Conservation (phyloP, 2,113 vertebrate species). For the Solea senegalensis region DNA sequence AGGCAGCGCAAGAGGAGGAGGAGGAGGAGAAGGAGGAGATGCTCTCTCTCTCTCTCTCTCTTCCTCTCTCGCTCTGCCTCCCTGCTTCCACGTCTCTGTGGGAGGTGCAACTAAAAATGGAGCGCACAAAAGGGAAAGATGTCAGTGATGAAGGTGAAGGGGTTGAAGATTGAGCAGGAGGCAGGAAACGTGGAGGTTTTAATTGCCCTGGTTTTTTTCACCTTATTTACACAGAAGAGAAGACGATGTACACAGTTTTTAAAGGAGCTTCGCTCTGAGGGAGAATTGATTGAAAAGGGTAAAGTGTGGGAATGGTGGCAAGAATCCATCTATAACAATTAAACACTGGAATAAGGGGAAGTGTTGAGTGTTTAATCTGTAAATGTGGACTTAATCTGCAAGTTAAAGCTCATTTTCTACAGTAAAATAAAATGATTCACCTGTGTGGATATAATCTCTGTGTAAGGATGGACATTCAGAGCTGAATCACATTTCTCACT, state of each 20-base stretch:
- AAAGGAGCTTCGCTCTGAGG: background rate
- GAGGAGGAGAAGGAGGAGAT: slow-evolving; percentile 41
- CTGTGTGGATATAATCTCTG: too few relatives aligned
- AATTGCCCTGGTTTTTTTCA: slow-evolving; percentile 38
- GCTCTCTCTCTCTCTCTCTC: slow-evolving; percentile 41
- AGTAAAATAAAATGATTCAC: too few relatives aligned
- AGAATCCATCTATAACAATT: background rate
- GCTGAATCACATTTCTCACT: too few relatives aligned
- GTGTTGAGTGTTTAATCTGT: too few relatives aligned
- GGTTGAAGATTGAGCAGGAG: slow-evolving; percentile 29
- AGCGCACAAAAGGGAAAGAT: slow-evolving; percentile 45
- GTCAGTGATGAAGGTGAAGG: slow-evolving; percentile 33
- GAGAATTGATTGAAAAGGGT: slow-evolving; percentile 5
- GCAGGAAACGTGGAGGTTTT: slow-evolving; percentile 17
- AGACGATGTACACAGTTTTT: slow-evolving; percentile 3
- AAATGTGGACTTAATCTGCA: background rate
- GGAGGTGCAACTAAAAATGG: slow-evolving; percentile 68
- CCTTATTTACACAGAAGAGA: slow-evolving; percentile 36
- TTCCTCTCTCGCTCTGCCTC: slow-evolving; percentile 14
- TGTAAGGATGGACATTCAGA: too few relatives aligned
- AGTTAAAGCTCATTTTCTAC: background rate
- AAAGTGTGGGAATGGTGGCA: background rate
- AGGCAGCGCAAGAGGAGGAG: slow-evolving; percentile 33
- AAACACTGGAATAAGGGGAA: background rate
- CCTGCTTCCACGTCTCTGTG: slow-evolving; percentile 29